Conservation (phyloP, 1,140 invertebrate species). For the Drosophila kurseongensis region DNA sequence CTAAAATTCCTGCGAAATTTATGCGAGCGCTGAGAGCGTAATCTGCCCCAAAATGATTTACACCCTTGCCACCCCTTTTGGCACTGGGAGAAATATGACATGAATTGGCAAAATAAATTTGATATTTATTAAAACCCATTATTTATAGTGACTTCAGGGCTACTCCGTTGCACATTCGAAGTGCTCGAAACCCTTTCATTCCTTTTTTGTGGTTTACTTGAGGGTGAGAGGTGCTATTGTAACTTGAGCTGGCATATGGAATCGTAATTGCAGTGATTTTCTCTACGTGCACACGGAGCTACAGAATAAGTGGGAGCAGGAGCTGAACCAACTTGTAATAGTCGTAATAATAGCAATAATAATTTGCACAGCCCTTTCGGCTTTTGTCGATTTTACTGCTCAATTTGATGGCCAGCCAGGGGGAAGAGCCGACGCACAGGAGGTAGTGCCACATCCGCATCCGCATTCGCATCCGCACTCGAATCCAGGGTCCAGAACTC, state of each 20-base stretch:
- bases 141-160: no score
- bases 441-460: constrained; percentile 4
- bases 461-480: not conserved
- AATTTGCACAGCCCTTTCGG: constrained; percentile 76
- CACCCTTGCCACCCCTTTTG: not conserved
- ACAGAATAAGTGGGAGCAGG: not conserved
- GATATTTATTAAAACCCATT: no score
- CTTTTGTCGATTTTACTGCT: constrained; percentile 68
- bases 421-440: constrained; percentile 7
- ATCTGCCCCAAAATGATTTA: constrained; percentile 65
- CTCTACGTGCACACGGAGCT: not conserved
- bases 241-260: no score
- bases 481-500: constrained; percentile 6
- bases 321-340: constrained; percentile 58
- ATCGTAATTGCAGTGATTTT: not conserved
- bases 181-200: no score
- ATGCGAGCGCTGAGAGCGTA: constrained; percentile 42
- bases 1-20: constrained; percentile 54
- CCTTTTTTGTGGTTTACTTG: no score
- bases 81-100: not conserved
- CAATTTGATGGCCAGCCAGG: constrained; percentile 63
- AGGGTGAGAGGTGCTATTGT: no score
- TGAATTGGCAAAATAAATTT: not conserved
- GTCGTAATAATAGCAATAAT: constrained; percentile 76
- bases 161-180: no score